phyloP scores from a whole-genome alignment of 2,888 invertebrate species.

The Cryptus armator region DNA sequence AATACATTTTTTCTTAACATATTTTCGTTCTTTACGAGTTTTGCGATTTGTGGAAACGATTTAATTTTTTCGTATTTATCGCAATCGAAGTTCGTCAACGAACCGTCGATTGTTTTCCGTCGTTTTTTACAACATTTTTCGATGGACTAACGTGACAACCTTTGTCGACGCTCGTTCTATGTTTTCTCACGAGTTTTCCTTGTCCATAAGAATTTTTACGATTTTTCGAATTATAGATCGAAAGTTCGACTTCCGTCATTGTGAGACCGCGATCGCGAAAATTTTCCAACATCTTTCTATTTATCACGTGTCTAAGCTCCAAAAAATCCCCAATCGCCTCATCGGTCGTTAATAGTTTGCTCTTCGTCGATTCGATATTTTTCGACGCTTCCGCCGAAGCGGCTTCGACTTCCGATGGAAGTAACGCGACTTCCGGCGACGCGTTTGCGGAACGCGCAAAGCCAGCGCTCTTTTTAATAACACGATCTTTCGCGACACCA shows the following conservation, averaged over 20 bases:
- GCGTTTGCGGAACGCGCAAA: neutral
- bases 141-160: constrained; percentile 36
- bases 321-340: constrained; percentile 68
- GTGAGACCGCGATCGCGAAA: constrained; percentile 68
- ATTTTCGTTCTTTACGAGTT: neutral
- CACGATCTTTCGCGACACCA: constrained; percentile 2
- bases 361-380: constrained; percentile 51
- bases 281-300: constrained; percentile 68
- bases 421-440: neutral
- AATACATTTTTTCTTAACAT: neutral
- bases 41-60: neutral
- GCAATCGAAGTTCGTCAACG: neutral
- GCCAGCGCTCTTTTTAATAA: neutral
- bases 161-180: constrained; percentile 56
- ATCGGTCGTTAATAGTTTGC: constrained; percentile 68
- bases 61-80: neutral
- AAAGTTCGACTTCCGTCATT: constrained; percentile 72
- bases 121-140: neutral
- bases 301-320: constrained; percentile 67
- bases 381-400: constrained; percentile 52
- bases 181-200: constrained; percentile 69
- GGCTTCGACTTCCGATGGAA: constrained; percentile 67
- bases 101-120: neutral
- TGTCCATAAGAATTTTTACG: constrained; percentile 72
- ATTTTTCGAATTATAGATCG: constrained; percentile 71